A percentile compares a stretch with the other conserved stretches of the same genome.
phyloP scores from a whole-genome alignment of 92 coral and sea anemone genomes.

The Pocillopora meandrina region DNA sequence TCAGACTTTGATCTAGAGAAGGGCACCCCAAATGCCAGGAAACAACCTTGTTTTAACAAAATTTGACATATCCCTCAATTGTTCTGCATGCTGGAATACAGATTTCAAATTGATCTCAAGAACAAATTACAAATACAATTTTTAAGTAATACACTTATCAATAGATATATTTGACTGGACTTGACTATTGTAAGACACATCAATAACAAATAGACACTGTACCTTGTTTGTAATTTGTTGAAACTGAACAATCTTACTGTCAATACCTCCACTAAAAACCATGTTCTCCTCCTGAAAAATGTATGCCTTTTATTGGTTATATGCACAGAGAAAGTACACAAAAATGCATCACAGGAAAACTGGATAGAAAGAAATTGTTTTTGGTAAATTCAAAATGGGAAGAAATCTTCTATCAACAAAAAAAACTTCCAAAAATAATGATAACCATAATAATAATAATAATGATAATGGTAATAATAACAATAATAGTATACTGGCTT shows the following conservation, averaged over 20 bases:
- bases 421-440: no score
- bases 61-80: no score
- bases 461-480: not conserved
- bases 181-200: no score
- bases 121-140: not conserved
- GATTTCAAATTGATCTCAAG: not conserved
- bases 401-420: no score
- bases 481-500: not conserved
- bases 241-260: constrained; percentile 90
- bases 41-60: no score
- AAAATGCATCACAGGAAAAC: not conserved
- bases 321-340: not conserved
- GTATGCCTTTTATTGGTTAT: not conserved
- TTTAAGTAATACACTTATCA: no score
- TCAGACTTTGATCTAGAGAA: no score
- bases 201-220: not conserved
- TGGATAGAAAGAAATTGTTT: not conserved
- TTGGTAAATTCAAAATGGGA: not conserved
- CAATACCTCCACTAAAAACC: constrained; percentile 94
- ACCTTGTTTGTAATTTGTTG: constrained; percentile 76
- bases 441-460: not conserved
- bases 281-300: constrained; percentile 73
- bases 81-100: not conserved
- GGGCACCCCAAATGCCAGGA: no score
- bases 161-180: not conserved